A percentile compares a stretch with the other conserved stretches of the same genome.
Conservation (phyloP, 1,140 invertebrate genomes). For the Dendroctonus ponderosae region DNA sequence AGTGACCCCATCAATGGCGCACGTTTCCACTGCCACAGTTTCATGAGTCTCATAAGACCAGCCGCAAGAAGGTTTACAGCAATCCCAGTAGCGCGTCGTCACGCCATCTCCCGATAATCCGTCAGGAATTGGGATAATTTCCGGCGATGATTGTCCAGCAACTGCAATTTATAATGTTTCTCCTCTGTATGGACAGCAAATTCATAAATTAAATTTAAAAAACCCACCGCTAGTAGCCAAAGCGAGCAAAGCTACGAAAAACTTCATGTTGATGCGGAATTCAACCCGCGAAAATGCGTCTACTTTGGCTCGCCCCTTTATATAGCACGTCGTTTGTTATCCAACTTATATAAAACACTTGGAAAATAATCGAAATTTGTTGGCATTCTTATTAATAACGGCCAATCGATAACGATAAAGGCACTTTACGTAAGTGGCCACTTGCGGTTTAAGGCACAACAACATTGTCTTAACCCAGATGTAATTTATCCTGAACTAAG, state of each 20-base stretch:
- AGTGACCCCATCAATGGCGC: slow-evolving; percentile 23
- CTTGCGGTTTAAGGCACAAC: no score
- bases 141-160: slow-evolving; percentile 1
- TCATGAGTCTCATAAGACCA: slow-evolving; percentile 25
- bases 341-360: no score
- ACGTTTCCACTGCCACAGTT: slow-evolving; percentile 15
- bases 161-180: neutral
- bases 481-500: no score
- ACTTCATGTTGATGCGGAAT: no score
- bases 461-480: no score
- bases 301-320: no score
- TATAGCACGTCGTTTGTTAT: no score
- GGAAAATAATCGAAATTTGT: no score
- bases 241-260: neutral
- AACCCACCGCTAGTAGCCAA: neutral
- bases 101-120: slow-evolving; percentile 23
- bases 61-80: slow-evolving; percentile 32
- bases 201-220: neutral
- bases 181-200: neutral
- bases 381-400: no score
- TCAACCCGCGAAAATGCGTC: no score
- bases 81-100: slow-evolving; percentile 34
- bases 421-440: no score
- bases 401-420: no score
- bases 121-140: slow-evolving; percentile 21